These are phyloP conservation scores for Moxostoma hubbsi DNA, from an alignment of 2,797 vertebrate genomes.

Conservation along the genomic window DNA sequence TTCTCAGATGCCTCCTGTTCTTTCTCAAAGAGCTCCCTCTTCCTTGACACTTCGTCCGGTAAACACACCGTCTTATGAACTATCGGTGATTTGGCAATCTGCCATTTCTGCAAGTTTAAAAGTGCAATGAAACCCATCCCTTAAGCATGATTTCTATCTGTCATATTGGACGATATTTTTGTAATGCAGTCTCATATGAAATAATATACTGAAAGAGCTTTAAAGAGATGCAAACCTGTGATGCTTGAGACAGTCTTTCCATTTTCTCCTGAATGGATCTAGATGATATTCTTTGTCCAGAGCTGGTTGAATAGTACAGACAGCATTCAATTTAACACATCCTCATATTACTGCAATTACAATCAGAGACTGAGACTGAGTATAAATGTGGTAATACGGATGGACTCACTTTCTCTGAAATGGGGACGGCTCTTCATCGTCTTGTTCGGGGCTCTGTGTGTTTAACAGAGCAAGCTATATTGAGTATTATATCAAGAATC, in stretches of 20 bases:
- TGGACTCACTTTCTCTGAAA: conserved; percentile 78
- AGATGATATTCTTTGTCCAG: conserved; percentile 83
- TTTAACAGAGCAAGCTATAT: conserved; percentile 29
- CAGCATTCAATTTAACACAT: not conserved
- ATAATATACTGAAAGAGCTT: not conserved
- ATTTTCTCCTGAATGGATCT: conserved; percentile 87
- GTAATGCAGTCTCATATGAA: not conserved
- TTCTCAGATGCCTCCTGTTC: conserved; percentile 63
- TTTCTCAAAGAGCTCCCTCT: conserved; percentile 89
- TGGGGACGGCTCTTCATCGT: conserved; percentile 66
- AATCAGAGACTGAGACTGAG: not conserved
- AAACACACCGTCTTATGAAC: conserved; percentile 77
- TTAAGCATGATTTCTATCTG: not conserved
- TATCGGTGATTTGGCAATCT: conserved; percentile 69
- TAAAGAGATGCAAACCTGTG: conserved; percentile 78
- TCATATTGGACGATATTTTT: too few species aligned
- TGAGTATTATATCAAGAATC: not conserved
- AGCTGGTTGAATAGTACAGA: conserved; percentile 69
- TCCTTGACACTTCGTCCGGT: conserved; percentile 87
- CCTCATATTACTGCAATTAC: not conserved
- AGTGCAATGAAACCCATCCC: not conserved
- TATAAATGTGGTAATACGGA: not conserved
- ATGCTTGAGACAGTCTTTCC: conserved; percentile 86
- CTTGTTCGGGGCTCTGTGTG: conserved; percentile 64
- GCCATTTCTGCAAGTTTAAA: conserved; percentile 78